phyloP scores from a whole-genome alignment of 1,140 invertebrate genomes.

The Papilio glaucus region DNA sequence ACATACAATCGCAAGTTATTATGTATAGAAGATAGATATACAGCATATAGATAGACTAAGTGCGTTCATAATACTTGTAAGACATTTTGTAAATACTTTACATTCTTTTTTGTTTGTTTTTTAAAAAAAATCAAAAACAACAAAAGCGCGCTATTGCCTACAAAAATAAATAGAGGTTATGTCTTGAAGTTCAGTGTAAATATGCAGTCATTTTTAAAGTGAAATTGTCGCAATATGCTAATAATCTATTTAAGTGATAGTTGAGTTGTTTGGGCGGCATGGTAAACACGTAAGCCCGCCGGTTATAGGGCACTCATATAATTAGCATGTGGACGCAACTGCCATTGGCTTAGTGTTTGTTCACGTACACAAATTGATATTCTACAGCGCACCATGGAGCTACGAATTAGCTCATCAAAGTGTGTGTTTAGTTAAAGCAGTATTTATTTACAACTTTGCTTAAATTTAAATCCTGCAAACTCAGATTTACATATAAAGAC shows the following conservation, averaged over 20 bases:
- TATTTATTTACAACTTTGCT: conserved; percentile 33
- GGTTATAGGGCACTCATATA: conserved; percentile 36
- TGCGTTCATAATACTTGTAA: too few species aligned
- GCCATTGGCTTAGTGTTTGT: conserved; percentile 38
- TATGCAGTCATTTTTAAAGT: conserved; percentile 26
- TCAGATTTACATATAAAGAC: background rate
- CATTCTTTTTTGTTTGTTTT: too few species aligned
- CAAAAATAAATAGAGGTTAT: background rate
- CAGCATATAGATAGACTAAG: too few species aligned
- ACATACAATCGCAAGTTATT: too few species aligned
- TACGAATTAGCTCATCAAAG: conserved; percentile 47
- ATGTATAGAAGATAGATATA: too few species aligned
- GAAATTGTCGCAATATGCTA: conserved; percentile 29
- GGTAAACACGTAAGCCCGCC: conserved; percentile 33
- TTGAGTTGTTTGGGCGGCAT: conserved; percentile 16
- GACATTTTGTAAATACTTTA: too few species aligned
- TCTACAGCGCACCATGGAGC: conserved; percentile 49
- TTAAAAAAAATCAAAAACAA: background rate
- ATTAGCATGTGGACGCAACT: conserved; percentile 39
- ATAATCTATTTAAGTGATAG: conserved; percentile 32
- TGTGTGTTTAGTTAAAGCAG: conserved; percentile 31
- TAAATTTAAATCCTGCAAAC: conserved; percentile 12
- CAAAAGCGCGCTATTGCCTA: background rate
- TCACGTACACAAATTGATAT: conserved; percentile 60
- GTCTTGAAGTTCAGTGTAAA: background rate